A percentile compares a stretch with the other conserved stretches of the same genome.
phyloP scores from a whole-genome alignment of 2,797 vertebrate species.

The Chromobotia macracanthus region DNA sequence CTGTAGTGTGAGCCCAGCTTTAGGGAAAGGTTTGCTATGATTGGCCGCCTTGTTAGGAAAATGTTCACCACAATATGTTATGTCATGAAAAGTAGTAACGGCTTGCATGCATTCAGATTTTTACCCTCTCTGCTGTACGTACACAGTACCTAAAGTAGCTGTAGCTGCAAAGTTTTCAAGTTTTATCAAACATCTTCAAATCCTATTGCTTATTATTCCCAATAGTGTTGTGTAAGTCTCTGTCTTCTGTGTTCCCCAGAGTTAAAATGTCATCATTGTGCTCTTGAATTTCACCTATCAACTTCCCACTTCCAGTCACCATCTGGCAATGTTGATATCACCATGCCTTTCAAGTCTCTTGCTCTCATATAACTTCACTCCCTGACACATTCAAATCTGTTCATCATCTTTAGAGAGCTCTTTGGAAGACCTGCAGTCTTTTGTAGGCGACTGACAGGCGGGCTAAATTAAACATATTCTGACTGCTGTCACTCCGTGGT shows the following conservation, averaged over 20 bases:
- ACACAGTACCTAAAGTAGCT: too few relatives aligned
- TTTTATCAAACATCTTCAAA: not conserved
- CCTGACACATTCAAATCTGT: slow-evolving; percentile 52
- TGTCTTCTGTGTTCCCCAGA: slow-evolving; percentile 34
- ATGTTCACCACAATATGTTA: too few relatives aligned
- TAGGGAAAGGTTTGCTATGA: too few relatives aligned
- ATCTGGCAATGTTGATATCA: slow-evolving; percentile 72
- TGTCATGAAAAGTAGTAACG: too few relatives aligned
- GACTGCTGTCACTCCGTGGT: slow-evolving; percentile 22
- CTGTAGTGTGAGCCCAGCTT: too few relatives aligned
- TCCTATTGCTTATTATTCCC: not conserved
- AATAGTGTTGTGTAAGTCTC: not conserved
- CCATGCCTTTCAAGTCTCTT: slow-evolving; percentile 38
- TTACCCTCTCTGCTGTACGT: too few relatives aligned
- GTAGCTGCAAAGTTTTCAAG: too few relatives aligned
- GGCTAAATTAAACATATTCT: slow-evolving; percentile 62
- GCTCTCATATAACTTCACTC: slow-evolving; percentile 61
- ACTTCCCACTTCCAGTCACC: slow-evolving; percentile 64
- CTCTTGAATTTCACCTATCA: slow-evolving; percentile 67
- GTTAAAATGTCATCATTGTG: slow-evolving; percentile 58
- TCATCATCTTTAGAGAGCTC: slow-evolving; percentile 64
- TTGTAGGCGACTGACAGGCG: slow-evolving; percentile 54
- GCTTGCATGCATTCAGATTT: too few relatives aligned
- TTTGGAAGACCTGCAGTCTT: slow-evolving; percentile 54
- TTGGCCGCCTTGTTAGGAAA: too few relatives aligned